These are phyloP conservation scores for Morpho deidamia DNA, from an alignment of 2,888 invertebrate species.

Conservation along the genomic window DNA sequence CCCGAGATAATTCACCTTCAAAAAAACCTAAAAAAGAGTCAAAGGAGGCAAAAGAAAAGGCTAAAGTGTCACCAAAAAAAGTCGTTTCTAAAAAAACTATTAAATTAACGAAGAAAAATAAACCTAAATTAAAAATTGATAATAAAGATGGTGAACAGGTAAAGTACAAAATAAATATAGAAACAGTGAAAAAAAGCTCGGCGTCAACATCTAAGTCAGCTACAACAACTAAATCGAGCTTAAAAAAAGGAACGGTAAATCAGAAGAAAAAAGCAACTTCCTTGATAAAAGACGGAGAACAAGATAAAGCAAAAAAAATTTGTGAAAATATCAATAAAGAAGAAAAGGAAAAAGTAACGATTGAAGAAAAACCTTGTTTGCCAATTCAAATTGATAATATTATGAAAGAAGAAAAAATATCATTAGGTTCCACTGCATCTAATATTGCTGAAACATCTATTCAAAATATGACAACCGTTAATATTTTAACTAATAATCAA, in stretches of 20 bases:
- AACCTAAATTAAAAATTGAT: conserved; percentile 38
- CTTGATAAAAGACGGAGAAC: conserved; percentile 21
- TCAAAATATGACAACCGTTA: conserved; percentile 5
- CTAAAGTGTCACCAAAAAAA: conserved; percentile 48
- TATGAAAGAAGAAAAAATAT: conserved; percentile 20
- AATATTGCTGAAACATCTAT: conserved; percentile 3
- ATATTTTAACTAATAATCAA: not conserved
- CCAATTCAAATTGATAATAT: conserved; percentile 24
- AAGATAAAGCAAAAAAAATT: conserved; percentile 24
- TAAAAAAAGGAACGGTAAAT: conserved; percentile 42
- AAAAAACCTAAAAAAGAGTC: conserved; percentile 57
- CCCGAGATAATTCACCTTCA: conserved; percentile 46
- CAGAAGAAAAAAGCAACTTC: conserved; percentile 45
- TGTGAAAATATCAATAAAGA: conserved; percentile 20
- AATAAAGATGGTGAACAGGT: conserved; percentile 44
- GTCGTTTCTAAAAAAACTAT: conserved; percentile 39
- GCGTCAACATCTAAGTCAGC: conserved; percentile 45
- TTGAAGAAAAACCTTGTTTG: conserved; percentile 19
- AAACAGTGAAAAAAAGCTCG: conserved; percentile 42
- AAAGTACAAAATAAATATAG: conserved; percentile 67
- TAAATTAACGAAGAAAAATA: conserved; percentile 39
- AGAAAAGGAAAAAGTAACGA: conserved; percentile 7
- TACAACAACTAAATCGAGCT: conserved; percentile 30
- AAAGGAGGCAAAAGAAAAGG: conserved; percentile 59
- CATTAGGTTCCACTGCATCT: conserved; percentile 35